phyloP scores from a whole-genome alignment of 2,113 vertebrate species.

The Ceyx melanurus region DNA sequence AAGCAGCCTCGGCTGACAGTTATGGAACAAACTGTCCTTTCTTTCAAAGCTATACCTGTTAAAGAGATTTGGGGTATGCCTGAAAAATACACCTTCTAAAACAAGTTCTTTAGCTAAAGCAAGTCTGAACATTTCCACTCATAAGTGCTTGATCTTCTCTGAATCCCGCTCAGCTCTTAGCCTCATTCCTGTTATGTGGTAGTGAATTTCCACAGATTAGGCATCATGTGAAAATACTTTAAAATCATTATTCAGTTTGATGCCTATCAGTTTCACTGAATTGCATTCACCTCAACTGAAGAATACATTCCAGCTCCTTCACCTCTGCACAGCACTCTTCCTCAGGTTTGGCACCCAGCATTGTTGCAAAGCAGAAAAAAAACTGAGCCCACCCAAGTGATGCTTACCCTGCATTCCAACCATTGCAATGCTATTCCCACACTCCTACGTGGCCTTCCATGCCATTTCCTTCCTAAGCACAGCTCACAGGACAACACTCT shows the following conservation, averaged over 20 bases:
- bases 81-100: conserved; percentile 35
- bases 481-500: neutral
- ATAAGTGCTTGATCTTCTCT: conserved; percentile 49
- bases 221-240: conserved; percentile 67
- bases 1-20: neutral
- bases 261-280: conserved; percentile 67
- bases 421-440: neutral
- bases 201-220: conserved; percentile 66
- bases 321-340: conserved; percentile 15
- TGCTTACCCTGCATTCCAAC: conserved; percentile 45
- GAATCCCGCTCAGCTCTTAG: conserved; percentile 31
- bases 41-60: neutral
- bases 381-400: conserved; percentile 64
- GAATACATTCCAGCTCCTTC: conserved; percentile 36
- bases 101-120: conserved; percentile 7
- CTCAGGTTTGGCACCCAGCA: conserved; percentile 37
- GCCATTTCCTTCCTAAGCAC: conserved; percentile 19
- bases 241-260: conserved; percentile 65
- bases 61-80: neutral
- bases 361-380: conserved; percentile 17
- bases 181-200: conserved; percentile 61
- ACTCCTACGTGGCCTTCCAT: neutral
- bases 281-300: conserved; percentile 40
- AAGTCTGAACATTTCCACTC: conserved; percentile 61
- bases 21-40: neutral